Conservation (phyloP, 2,113 vertebrate species). For the Ciconia stormi region DNA sequence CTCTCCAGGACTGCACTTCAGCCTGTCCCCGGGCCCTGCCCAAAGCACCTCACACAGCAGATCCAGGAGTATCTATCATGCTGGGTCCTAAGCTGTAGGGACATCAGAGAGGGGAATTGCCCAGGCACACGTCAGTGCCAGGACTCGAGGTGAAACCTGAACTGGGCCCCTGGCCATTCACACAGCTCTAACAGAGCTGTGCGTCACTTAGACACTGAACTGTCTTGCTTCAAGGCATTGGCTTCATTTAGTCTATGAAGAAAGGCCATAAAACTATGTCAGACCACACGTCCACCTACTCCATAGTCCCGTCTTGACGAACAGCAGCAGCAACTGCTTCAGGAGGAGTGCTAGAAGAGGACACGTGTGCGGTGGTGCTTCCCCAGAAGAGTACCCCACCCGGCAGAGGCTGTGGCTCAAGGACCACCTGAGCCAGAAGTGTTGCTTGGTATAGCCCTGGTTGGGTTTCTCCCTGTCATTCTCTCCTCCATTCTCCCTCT, state of each 20-base stretch:
- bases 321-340: not conserved
- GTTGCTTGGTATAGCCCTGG: not conserved
- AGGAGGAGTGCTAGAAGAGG: not conserved
- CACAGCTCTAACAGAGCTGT: not conserved
- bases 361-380: not conserved
- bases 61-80: not conserved
- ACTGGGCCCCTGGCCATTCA: not conserved
- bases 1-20: not conserved
- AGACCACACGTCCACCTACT: not conserved
- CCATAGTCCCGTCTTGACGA: fast-evolving
- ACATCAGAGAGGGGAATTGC: not conserved
- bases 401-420: not conserved
- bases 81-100: fast-evolving
- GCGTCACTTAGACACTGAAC: not conserved
- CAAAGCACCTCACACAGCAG: not conserved
- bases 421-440: not conserved
- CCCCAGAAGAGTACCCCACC: not conserved
- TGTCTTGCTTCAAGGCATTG: not conserved
- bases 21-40: not conserved
- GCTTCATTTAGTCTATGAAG: not conserved
- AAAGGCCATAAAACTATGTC: not conserved
- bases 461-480: not conserved
- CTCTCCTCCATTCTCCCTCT: not conserved
- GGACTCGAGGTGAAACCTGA: not conserved
- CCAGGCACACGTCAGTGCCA: not conserved